Evolutionary conservation across 1,140 invertebrate genomes (phyloP).

Genomic region (Scaptomyza graminum): DNA sequence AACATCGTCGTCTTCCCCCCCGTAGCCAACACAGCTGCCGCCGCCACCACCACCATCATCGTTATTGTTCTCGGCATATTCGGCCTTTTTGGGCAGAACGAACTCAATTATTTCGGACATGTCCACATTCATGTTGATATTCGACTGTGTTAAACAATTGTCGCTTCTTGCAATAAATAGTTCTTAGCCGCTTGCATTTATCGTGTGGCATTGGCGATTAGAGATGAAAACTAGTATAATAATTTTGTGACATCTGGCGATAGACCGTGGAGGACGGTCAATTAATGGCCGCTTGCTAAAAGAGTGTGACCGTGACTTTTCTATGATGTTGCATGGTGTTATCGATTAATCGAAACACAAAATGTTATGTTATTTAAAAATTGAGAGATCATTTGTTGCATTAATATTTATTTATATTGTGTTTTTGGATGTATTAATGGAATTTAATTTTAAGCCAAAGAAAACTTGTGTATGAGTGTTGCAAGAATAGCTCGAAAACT

Average conservation of each 20-base stretch:
- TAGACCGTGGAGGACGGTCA: slow-evolving; percentile 15
- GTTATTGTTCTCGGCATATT: slow-evolving; percentile 57
- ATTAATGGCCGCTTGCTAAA: neutral
- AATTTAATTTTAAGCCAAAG: no score
- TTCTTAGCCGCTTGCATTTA: slow-evolving; percentile 41
- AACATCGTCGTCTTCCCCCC: slow-evolving; percentile 26
- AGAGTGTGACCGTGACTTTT: neutral
- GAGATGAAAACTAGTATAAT: slow-evolving; percentile 30
- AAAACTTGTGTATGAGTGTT: no score
- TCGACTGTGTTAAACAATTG: slow-evolving; percentile 20
- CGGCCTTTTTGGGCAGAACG: slow-evolving; percentile 41
- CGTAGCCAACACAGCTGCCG: slow-evolving; percentile 8
- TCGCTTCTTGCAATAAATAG: slow-evolving; percentile 18
- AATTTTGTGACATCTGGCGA: slow-evolving; percentile 26
- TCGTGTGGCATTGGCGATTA: slow-evolving; percentile 46
- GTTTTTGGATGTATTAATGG: no score
- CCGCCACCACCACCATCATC: slow-evolving; percentile 28
- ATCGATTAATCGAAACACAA: neutral
- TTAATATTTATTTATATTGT: no score
- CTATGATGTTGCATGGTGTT: neutral
- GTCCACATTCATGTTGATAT: slow-evolving; percentile 51
- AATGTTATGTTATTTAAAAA: no score
- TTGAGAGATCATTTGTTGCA: no score
- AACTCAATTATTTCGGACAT: slow-evolving; percentile 72
- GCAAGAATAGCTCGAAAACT: no score